Conservation (phyloP, 92 coral and sea anemone species). For the Nematostella vectensis region DNA sequence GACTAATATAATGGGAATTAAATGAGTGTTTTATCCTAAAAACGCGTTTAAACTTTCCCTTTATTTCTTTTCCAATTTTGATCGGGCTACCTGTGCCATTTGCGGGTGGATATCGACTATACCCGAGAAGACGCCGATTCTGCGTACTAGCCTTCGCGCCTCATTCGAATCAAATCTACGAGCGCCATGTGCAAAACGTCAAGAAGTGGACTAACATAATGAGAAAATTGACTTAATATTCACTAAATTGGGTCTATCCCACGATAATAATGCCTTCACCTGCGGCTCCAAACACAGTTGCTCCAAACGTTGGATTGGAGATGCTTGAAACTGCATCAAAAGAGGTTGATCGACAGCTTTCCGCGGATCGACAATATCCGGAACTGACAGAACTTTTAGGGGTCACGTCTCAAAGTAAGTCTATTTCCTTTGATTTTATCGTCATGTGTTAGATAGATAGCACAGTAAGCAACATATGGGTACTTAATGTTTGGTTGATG, state of each 20-base stretch:
- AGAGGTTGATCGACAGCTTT: slow-evolving; percentile 85
- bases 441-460: not conserved
- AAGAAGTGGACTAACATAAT: slow-evolving; percentile 2
- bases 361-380: slow-evolving; percentile 84
- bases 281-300: slow-evolving; percentile 41
- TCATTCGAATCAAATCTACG: slow-evolving; percentile 56
- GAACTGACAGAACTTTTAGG: slow-evolving; percentile 75
- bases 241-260: not conserved
- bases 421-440: not conserved
- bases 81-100: not conserved
- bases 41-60: no score
- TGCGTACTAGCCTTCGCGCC: slow-evolving; percentile 79
- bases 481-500: not conserved
- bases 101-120: not conserved
- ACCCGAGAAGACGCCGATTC: slow-evolving; percentile 36
- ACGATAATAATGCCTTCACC: slow-evolving; percentile 60
- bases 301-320: slow-evolving; percentile 53
- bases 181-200: slow-evolving; percentile 30
- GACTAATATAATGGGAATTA: no score
- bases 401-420: slow-evolving; percentile 71
- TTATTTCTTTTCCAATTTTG: no score
- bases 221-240: not conserved
- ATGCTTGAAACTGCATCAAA: slow-evolving; percentile 85
- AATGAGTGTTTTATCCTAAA: no score
- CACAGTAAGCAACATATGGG: not conserved